phyloP scores from a whole-genome alignment of 1,140 invertebrate genomes.

The Drosophila bocki region DNA sequence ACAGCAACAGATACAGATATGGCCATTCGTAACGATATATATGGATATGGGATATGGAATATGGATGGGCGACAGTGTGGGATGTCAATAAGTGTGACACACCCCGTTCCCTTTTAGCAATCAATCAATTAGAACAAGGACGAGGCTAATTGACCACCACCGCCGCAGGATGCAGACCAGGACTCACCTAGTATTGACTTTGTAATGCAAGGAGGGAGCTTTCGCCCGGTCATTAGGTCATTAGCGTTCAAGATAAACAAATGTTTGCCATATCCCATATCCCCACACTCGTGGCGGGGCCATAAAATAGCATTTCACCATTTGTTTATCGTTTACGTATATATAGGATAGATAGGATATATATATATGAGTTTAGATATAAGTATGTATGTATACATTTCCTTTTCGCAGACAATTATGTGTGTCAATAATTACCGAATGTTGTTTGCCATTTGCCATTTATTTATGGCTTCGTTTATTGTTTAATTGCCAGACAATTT shows the following conservation, averaged over 20 bases:
- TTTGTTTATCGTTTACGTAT: slow-evolving; percentile 21
- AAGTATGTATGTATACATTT: slow-evolving; percentile 4
- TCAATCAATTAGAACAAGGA: slow-evolving; percentile 64
- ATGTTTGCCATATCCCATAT: slow-evolving; percentile 1
- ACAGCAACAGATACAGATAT: slow-evolving; percentile 45
- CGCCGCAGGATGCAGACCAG: slow-evolving; percentile 12
- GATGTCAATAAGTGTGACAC: slow-evolving; percentile 22
- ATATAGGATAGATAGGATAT: not conserved
- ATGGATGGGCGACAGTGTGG: slow-evolving; percentile 38
- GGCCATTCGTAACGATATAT: slow-evolving; percentile 13
- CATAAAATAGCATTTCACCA: slow-evolving; percentile 20
- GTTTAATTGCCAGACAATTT: slow-evolving; percentile 22
- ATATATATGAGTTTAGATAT: not conserved
- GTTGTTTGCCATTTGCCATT: slow-evolving; percentile 30
- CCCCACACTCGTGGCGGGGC: not conserved
- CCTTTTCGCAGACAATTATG: slow-evolving; percentile 21
- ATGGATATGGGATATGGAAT: not conserved
- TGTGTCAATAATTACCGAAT: slow-evolving; percentile 55
- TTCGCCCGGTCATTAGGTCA: slow-evolving; percentile 36
- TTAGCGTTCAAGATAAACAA: slow-evolving; percentile 28
- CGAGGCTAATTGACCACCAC: slow-evolving; percentile 56
- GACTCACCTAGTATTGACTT: slow-evolving; percentile 32
- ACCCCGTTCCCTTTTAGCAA: slow-evolving; percentile 33
- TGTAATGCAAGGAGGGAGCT: slow-evolving; percentile 52
- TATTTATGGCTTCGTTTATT: slow-evolving; percentile 22